Base-by-base conservation (phyloP, 1,140 invertebrate genomes). In the Ruditapes philippinarum region DNA sequence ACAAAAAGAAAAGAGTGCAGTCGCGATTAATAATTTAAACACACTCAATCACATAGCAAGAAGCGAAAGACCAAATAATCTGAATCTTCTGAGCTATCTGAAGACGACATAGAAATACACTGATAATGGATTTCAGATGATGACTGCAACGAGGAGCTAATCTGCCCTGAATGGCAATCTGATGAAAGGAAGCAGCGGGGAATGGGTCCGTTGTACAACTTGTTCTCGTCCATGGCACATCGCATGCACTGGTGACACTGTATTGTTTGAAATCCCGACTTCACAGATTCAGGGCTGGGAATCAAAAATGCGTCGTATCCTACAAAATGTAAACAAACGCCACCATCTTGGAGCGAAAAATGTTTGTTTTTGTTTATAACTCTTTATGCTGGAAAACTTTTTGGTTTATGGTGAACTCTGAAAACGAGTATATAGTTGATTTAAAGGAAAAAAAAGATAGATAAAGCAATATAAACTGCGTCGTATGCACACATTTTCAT, bases 201-300 rank as follows among this genome's bases (percentile, higher is more conserved):
- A 73, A 73, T 73, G 31, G 68, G n/a, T 73, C 68, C 25, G 68
- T 25, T 73, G 68, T n/a, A 36, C 33, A 73, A 31, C 68, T 33
- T 73, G 68, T 31, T 25, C 14, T 5, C 14, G n/a, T 31, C 14
- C 3, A 7, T 73, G 31, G 68, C 68, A 73, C 68, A 73, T 31
- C 7, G 36, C 31, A 40, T 73, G 68, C 25, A 40, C 68, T 73
- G 68, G 68, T 36, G 68, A 73, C 68, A n/a, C 68, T 19, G 68
- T 73, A 38, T 31, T 73, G 36, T 73, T 73, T 73, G 68, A 73
- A 73, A 73, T 73, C 25, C 68, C 68, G 11, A 31, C 68, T 73
- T 7, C 25, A 31, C n/a, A n/a, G n/a, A n/a, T n/a, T n/a, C n/a
- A n/a, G n/a, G n/a, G n/a, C n/a, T n/a, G n/a, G n/a, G n/a, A n/a